Evolutionary conservation across 2,113 vertebrate genomes (phyloP).

Genomic region (Panthera tigris): DNA sequence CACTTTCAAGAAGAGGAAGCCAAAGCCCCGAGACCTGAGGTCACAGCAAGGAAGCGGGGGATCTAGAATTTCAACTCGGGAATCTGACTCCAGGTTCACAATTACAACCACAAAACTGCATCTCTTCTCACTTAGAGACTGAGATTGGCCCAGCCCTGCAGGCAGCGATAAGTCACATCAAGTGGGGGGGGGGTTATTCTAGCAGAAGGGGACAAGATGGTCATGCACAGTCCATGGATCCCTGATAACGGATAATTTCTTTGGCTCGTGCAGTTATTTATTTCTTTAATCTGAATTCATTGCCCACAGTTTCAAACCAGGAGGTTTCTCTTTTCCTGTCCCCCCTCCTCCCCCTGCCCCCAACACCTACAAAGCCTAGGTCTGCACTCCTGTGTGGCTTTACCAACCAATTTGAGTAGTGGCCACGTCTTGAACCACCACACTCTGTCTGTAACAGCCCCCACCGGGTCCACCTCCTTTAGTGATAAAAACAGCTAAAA

Average conservation of each 20-base stretch:
- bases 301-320: neutral
- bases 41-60: neutral
- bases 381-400: neutral
- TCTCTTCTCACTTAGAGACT: neutral
- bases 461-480: neutral
- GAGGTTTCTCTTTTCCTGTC: neutral
- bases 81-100: neutral
- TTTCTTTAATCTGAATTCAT: neutral
- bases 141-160: neutral
- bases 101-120: too few species aligned
- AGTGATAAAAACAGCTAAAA: neutral
- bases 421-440: neutral
- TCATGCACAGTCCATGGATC: neutral
- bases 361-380: neutral
- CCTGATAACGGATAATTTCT: neutral
- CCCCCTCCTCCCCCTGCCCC: rapidly evolving
- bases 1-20: neutral
- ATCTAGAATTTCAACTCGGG: neutral
- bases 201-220: neutral
- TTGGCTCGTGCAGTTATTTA: neutral
- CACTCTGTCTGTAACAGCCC: neutral
- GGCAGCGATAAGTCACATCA: neutral
- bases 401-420: neutral
- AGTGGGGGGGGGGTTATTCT: neutral
- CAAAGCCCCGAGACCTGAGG: neutral